Base-by-base conservation (phyloP, 2,113 vertebrate genomes). In the Bufo bufo region DNA sequence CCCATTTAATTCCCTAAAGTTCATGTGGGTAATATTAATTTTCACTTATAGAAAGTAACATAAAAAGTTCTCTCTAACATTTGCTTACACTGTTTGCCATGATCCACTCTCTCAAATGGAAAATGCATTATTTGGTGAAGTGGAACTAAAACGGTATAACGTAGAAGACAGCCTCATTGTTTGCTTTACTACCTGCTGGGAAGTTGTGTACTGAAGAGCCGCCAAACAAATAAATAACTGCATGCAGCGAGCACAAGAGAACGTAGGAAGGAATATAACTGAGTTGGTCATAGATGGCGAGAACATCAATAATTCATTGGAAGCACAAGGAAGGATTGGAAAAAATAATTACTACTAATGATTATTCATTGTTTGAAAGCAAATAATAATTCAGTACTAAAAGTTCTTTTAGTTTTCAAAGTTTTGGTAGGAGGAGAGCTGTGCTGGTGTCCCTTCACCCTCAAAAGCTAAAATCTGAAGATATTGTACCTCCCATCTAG, bases 131-230 rank as follows among this genome's bases (percentile, higher is more conserved):
- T 75, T 59, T 20, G 11, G 33, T 72, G 71, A 85, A 75, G 66
- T 54, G 65, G 45, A 84, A 84, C 47, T 13, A 71, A 12, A 52
- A 84, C 43, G n/a, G 71, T 45, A 58, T 19, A 74, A 74, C 54
- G 47, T 19, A 85, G 56, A 43, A 43, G n/a, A 45, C 11, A 72
- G 10, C 84, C 56, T 85, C 69, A 84, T 59, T 85, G 84, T 75
- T 52, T 72, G 54, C 45, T 85, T 56, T 52, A 49, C 43, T 63
- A 20, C 84, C 72, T 85, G 84, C 77, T 77, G 71, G 19, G 71
- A n/a, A 23, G 43, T 77, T 23, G 23, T 77, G 54, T 65, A 52
- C 33, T n/a, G 56, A 47, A 63, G 84, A 59, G 45, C 43, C 33
- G 6, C 19, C 45, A 63, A 49, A 61, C 50, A 77, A 61, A 77